phyloP scores from a whole-genome alignment of 2,797 vertebrate genomes.

The Pseudomugil tenellus region DNA sequence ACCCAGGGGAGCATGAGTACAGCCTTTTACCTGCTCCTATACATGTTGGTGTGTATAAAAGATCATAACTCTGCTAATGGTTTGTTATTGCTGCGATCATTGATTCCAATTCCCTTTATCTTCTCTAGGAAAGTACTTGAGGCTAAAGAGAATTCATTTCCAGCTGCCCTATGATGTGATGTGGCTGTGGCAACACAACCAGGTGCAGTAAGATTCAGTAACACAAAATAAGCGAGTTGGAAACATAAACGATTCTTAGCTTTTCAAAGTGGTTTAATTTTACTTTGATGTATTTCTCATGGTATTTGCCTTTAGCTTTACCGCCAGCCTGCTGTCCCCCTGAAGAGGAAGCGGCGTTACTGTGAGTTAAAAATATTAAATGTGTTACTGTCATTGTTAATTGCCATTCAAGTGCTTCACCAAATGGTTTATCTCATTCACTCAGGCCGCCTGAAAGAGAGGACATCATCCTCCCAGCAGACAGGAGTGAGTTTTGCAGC shows the following conservation, averaged over 20 bases:
- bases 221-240: background rate
- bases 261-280: conserved; percentile 3
- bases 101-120: conserved; percentile 23
- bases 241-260: conserved; percentile 2
- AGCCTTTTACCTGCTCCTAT: conserved; percentile 94
- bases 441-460: conserved; percentile 91
- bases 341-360: conserved; percentile 80
- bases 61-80: background rate
- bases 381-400: conserved; percentile 18
- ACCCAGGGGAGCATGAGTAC: conserved; percentile 88
- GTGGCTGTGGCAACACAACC: conserved; percentile 96
- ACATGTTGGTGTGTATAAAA: conserved; percentile 91
- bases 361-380: conserved; percentile 67
- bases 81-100: background rate
- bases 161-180: conserved; percentile 97
- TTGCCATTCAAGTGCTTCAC: conserved; percentile 14
- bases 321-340: conserved; percentile 76
- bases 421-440: background rate
- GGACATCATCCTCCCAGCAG: conserved; percentile 80
- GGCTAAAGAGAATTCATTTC: conserved; percentile 96
- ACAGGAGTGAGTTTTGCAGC: conserved; percentile 52
- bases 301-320: conserved; percentile 70
- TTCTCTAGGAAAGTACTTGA: conserved; percentile 92
- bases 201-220: conserved; percentile 86
- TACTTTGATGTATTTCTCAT: conserved; percentile 16